These are phyloP conservation scores for Zosterops hypoxanthus DNA, from an alignment of 2,113 vertebrate species.

Conservation along the genomic window DNA sequence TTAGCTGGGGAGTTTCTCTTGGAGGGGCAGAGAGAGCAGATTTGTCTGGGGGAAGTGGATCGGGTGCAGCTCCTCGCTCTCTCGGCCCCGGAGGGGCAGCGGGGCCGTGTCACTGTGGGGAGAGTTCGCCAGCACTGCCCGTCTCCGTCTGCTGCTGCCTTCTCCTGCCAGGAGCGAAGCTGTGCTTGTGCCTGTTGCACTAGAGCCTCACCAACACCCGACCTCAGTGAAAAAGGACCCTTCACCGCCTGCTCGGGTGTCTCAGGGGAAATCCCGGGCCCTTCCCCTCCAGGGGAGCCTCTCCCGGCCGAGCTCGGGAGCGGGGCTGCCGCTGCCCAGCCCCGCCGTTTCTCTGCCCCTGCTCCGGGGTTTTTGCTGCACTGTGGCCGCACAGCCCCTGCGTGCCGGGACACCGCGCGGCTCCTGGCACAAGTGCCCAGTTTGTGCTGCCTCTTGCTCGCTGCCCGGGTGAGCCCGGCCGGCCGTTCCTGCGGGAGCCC, in stretches of 20 bases:
- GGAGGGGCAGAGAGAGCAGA: not conserved
- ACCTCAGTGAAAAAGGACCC: not conserved
- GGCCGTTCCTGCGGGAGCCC: no score
- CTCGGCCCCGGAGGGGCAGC: accelerated
- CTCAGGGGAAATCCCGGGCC: not conserved
- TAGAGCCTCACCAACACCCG: not conserved
- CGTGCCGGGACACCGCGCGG: not conserved
- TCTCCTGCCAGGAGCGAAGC: not conserved
- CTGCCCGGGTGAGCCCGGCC: not conserved
- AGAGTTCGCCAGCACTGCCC: not conserved
- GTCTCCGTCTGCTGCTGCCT: not conserved
- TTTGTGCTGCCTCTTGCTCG: not conserved
- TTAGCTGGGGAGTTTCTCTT: not conserved
- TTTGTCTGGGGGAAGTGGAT: not conserved
- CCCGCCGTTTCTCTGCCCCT: not conserved
- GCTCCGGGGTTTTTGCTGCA: no score
- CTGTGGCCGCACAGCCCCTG: not conserved
- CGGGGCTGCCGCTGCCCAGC: not conserved
- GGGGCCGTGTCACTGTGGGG: not conserved
- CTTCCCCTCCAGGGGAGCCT: not conserved
- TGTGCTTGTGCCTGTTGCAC: not conserved
- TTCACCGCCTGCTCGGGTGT: not conserved
- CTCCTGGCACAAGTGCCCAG: not conserved
- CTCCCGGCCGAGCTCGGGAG: not conserved
- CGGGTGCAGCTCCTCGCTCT: not conserved